Evolutionary conservation across 2,797 vertebrate species (phyloP), one percentile per base, ranked within the genome.

Genomic region (Hydrolagus colliei): DNA sequence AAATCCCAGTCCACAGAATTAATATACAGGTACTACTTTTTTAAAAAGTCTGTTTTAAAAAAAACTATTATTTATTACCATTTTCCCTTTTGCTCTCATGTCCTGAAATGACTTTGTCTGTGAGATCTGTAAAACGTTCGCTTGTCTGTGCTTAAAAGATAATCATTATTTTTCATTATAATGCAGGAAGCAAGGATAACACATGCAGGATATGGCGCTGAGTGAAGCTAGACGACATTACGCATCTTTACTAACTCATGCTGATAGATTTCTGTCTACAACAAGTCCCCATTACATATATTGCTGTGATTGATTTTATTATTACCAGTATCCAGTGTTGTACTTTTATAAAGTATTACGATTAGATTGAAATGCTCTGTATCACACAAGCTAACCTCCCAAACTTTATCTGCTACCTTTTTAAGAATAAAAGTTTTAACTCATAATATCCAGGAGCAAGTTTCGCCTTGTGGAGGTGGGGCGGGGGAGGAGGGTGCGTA

Each of bases 181-280:
- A 89, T 90, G 86, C 91, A 98, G 97, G 96, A 22, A 97, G 97
- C 93, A 98, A 97, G 91, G 97, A 99, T 88, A 98, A 98, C 90
- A 97, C 96, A 86, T 98, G 97, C 86, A 93, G 95, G 89, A 96
- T 98, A 92, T 98, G 97, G 97, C 93, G 89, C 85, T 98, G 92
- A 96, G 76, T 67, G 62, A 73, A 86, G 73, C 22, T 73, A 41
- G 72, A 84, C 35, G 41, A 82, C 9, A 13, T 35, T 16, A 35
- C 22, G 41, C 41, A 52, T 52, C 6, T 52, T 77, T 77, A 18
- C 7, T 82, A 65, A 68, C 35, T 82, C 27, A 32, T 35, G 68
- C 63, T 35, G 63, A 35, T 18, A 35, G 68, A 71, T 1, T 4
- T 52, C 6, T 52, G 41, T 52, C 32, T 41, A 65, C 61, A 14